Evolutionary conservation across 2,113 vertebrate genomes (phyloP), one percentile per base, ranked within the genome.

Genomic region (Suncus etruscus): DNA sequence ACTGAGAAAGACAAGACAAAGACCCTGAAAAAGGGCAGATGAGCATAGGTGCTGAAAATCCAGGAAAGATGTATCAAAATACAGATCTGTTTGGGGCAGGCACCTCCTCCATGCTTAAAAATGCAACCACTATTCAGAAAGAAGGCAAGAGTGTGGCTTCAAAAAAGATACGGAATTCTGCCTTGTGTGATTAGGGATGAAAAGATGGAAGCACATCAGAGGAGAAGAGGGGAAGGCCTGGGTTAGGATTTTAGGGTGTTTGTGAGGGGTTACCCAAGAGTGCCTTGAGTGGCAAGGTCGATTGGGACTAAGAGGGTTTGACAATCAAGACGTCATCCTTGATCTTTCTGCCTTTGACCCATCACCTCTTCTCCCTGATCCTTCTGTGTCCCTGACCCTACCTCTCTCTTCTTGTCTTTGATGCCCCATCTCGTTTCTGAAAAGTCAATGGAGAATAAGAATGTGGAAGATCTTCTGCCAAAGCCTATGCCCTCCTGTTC

Each of bases 401-500:
- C 29, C 61, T 66, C 58, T 11, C 7, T 22, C 51, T 92, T 95
- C 78, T 48, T 22, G 18, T 20, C 58, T 81, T 77, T 39, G 39
- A 78, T 97, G 94, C 97, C 97, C 98, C 97, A 97, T 97, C 77
- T 95, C 94, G 97, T 95, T 96, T 97, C 97, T 98, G 97, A 98
- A 98, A 98, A 98, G 98, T 98, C 97, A 97, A 98, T 94, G 97
- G 97, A 97, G 96, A 98, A 98, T 98, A 97, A 96, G 97, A 98
- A 98, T 97, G 97, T 97, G 97, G 97, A 97, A 97, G 98, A 98
- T 98, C 98, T 98, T 97, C 98, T 97, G 96, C 94, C 93, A 86
- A 96, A 97, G 98, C 98, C 97, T 97, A 97, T 98, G 98, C 98
- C 99, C 98, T 98, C 97, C 97, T 97, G 98, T 98, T 98, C 97